phyloP scores from a whole-genome alignment of 2,797 vertebrate genomes.

The Lindbergichthys nudifrons region DNA sequence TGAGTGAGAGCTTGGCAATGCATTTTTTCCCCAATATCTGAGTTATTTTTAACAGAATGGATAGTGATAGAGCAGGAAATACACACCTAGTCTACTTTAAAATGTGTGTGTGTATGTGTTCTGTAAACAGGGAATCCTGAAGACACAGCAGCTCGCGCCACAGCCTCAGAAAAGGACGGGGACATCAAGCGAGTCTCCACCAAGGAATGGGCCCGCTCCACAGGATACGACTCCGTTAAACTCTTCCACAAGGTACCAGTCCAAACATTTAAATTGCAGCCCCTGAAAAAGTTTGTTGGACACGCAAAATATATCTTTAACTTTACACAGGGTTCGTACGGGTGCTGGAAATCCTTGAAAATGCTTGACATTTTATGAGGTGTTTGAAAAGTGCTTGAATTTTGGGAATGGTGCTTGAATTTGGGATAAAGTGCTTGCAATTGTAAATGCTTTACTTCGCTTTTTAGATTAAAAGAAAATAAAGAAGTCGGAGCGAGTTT shows the following conservation, averaged over 20 bases:
- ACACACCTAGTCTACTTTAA: neutral
- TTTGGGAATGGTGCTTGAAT: too few relatives aligned
- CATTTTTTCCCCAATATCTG: neutral
- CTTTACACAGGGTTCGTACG: too few relatives aligned
- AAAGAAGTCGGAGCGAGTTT: too few relatives aligned
- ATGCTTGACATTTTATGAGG: too few relatives aligned
- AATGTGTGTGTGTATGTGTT: neutral
- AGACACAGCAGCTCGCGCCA: slow-evolving; percentile 90
- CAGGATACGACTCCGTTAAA: slow-evolving; percentile 93
- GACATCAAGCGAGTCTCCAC: slow-evolving; percentile 96
- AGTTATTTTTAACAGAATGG: too few relatives aligned
- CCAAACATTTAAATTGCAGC: neutral
- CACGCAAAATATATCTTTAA: too few relatives aligned
- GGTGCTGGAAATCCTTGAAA: too few relatives aligned
- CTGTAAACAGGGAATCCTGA: slow-evolving; percentile 90
- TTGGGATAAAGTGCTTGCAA: too few relatives aligned
- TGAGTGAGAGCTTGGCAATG: slow-evolving; percentile 79
- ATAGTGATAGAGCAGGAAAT: neutral
- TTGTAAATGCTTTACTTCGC: too few relatives aligned
- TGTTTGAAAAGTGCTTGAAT: too few relatives aligned
- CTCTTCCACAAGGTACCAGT: slow-evolving; percentile 95
- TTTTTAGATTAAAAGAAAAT: too few relatives aligned
- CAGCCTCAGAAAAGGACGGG: slow-evolving; percentile 93
- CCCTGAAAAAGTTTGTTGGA: too few relatives aligned
- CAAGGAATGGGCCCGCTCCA: slow-evolving; percentile 96